Percentiles rank a stretch among this genome's conserved stretches.
phyloP scores from a whole-genome alignment of 2,113 vertebrate species.

The Hylia prasina region DNA sequence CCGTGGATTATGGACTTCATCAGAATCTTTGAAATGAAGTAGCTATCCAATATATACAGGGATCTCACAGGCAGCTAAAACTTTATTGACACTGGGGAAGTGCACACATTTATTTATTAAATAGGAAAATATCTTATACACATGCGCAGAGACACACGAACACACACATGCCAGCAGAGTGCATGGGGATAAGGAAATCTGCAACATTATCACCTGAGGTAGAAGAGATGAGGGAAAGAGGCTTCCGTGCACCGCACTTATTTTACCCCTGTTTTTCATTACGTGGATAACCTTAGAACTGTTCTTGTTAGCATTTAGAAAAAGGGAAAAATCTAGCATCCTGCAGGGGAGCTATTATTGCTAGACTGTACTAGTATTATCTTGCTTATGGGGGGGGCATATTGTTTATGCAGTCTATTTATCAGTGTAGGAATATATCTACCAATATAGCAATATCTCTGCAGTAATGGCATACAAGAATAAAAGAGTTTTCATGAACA shows the following conservation, averaged over 20 bases:
- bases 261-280: slow-evolving; percentile 60
- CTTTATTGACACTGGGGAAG: slow-evolving; percentile 36
- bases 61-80: slow-evolving; percentile 14
- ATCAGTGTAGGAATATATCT: slow-evolving; percentile 56
- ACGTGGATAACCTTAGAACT: slow-evolving; percentile 57
- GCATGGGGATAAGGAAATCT: slow-evolving; percentile 29
- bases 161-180: neutral
- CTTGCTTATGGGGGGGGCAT: slow-evolving; percentile 60
- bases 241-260: slow-evolving; percentile 1
- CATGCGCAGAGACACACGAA: neutral
- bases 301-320: slow-evolving; percentile 64
- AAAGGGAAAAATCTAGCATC: slow-evolving; percentile 41
- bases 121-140: neutral
- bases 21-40: slow-evolving; percentile 61
- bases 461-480: slow-evolving; percentile 56
- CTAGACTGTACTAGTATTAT: slow-evolving; percentile 47
- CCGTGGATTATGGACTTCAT: slow-evolving; percentile 50
- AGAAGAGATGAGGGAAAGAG: neutral
- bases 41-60: neutral
- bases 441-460: slow-evolving; percentile 54
- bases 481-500: slow-evolving; percentile 64
- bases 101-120: slow-evolving; percentile 30
- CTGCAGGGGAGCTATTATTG: slow-evolving; percentile 52
- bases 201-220: neutral
- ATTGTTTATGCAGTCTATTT: slow-evolving; percentile 71